Percentiles rank a stretch among this genome's conserved stretches.
phyloP scores from a whole-genome alignment of 2,113 vertebrate species.

The Propithecus coquereli region DNA sequence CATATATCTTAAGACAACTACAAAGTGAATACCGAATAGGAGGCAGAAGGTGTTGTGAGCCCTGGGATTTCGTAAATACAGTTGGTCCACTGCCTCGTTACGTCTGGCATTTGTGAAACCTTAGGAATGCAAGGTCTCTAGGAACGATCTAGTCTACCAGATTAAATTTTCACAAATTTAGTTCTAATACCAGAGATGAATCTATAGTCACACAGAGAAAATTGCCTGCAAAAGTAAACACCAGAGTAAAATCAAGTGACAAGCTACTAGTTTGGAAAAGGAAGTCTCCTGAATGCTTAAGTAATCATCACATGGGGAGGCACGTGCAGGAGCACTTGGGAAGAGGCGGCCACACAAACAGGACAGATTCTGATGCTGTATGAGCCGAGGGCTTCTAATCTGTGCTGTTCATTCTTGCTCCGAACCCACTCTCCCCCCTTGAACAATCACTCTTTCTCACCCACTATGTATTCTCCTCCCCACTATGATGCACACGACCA shows the following conservation, averaged over 20 bases:
- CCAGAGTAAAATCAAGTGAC: neutral
- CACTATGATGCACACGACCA: fast-evolving
- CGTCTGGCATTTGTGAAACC: neutral
- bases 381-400: fast-evolving
- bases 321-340: fast-evolving
- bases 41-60: neutral
- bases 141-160: neutral
- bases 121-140: neutral
- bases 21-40: neutral
- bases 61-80: neutral
- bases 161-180: neutral
- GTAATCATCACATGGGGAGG: neutral
- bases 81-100: neutral
- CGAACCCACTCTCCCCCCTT: fast-evolving
- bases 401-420: neutral
- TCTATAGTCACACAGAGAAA: neutral
- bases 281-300: neutral
- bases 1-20: neutral
- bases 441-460: neutral
- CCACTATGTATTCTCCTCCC: neutral
- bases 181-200: constrained; percentile 12
- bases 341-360: fast-evolving
- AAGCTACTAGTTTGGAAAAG: neutral
- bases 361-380: neutral
- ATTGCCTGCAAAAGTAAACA: neutral